Percentiles rank a stretch among this genome's conserved stretches.
Conservation (phyloP, 2,888 invertebrate species). For the Odontothrips loti region DNA sequence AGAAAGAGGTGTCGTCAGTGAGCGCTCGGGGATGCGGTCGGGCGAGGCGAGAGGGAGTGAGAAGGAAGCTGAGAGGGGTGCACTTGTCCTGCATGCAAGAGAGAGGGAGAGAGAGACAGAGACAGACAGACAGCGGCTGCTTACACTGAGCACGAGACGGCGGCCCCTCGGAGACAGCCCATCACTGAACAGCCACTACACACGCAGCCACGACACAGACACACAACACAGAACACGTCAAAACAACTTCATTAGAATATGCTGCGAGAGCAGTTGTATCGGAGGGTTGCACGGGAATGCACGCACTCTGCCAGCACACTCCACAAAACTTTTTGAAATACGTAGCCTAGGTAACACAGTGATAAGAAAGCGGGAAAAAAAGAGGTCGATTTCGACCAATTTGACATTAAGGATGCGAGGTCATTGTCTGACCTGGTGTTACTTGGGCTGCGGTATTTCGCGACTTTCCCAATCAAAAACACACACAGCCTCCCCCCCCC, state of each 20-base stretch:
- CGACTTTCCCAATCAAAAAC: not conserved
- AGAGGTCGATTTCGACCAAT: too few species aligned
- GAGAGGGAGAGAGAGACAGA: not conserved
- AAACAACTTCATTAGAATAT: too few species aligned
- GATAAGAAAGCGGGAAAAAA: too few species aligned
- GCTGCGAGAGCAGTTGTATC: not conserved
- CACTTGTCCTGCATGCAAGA: not conserved
- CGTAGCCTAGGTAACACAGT: too few species aligned
- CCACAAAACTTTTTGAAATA: too few species aligned
- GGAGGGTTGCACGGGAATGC: too few species aligned
- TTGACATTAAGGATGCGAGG: too few species aligned
- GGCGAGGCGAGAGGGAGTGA: not conserved
- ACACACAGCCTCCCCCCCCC: not conserved
- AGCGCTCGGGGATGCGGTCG: too few species aligned
- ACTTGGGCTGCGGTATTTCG: too few species aligned
- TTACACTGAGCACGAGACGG: constrained; percentile 48
- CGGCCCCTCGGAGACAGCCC: constrained; percentile 59
- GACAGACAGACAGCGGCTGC: not conserved
- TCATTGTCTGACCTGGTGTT: too few species aligned
- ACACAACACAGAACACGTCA: not conserved
- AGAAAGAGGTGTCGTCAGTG: not conserved
- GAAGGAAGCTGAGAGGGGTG: not conserved
- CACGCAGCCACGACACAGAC: not conserved
- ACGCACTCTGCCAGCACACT: too few species aligned
- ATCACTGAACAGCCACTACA: constrained; percentile 72